Conservation (phyloP, 2,113 vertebrate genomes). For the Bujurquina vittata region DNA sequence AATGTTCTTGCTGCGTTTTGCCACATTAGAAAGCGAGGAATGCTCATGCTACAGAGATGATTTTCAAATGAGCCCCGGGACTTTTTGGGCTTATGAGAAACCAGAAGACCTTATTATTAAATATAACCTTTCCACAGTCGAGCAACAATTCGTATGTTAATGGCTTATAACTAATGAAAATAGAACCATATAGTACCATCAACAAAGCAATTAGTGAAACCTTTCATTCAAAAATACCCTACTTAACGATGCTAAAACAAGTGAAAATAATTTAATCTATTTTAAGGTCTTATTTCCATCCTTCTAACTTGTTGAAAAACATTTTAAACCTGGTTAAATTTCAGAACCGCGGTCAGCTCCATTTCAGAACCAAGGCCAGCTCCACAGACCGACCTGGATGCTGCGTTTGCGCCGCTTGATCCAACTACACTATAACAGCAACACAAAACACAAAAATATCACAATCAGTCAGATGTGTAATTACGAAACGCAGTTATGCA, state of each 20-base stretch:
- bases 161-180: not conserved
- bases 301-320: not conserved
- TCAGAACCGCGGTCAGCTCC: conserved; percentile 50
- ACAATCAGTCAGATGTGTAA: not conserved
- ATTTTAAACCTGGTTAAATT: not conserved
- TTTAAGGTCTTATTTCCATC: not conserved
- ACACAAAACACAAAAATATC: not conserved
- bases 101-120: not conserved
- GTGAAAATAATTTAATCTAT: not conserved
- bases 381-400: not conserved
- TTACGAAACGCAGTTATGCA: conserved; percentile 2
- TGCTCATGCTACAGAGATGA: not conserved
- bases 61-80: not conserved
- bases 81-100: not conserved
- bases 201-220: not conserved
- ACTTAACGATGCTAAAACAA: accelerated
- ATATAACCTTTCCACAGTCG: not conserved
- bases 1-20: too few species aligned
- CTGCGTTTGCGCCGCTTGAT: not conserved
- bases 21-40: not conserved
- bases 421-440: not conserved
- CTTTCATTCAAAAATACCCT: not conserved
- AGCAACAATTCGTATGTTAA: not conserved
- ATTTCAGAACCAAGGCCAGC: conserved; percentile 30
- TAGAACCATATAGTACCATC: not conserved